These are phyloP conservation scores for Machimus rusticus DNA, from an alignment of 2,888 invertebrate species.

Conservation along the genomic window DNA sequence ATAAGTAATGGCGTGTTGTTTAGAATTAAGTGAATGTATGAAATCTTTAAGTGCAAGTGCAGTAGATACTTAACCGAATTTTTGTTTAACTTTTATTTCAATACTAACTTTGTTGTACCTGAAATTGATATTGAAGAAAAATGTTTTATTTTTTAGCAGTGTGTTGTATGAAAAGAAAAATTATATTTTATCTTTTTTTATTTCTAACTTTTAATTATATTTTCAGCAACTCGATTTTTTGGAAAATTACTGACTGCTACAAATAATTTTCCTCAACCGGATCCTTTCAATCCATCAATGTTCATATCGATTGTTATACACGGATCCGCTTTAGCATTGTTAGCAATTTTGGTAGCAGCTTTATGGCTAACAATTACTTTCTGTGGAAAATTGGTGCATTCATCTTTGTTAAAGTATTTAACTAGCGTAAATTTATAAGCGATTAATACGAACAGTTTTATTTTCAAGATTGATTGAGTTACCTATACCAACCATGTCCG, in stretches of 20 bases:
- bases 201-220: not conserved
- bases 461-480: constrained; percentile 63
- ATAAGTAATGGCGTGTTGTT: too few relatives aligned
- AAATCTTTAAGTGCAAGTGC: too few relatives aligned
- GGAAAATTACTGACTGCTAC: constrained; percentile 49
- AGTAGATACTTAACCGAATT: too few relatives aligned
- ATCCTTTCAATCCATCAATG: constrained; percentile 54
- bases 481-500: constrained; percentile 55
- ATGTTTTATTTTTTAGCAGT: not conserved
- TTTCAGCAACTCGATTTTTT: constrained; percentile 50
- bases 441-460: not conserved
- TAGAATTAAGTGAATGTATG: not conserved
- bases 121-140: too few relatives aligned
- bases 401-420: constrained; percentile 70
- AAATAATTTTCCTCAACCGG: constrained; percentile 50
- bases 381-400: constrained; percentile 75
- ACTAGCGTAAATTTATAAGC: constrained; percentile 45
- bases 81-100: too few relatives aligned
- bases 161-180: not conserved
- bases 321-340: constrained; percentile 69
- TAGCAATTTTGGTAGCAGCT: constrained; percentile 66
- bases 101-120: too few relatives aligned
- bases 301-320: constrained; percentile 70
- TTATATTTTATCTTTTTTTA: not conserved
- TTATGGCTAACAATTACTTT: constrained; percentile 69